A percentile compares a stretch with the other conserved stretches of the same genome.
Evolutionary conservation across 2,888 invertebrate genomes (phyloP).

Genomic region (Ormyrus rosae): DNA sequence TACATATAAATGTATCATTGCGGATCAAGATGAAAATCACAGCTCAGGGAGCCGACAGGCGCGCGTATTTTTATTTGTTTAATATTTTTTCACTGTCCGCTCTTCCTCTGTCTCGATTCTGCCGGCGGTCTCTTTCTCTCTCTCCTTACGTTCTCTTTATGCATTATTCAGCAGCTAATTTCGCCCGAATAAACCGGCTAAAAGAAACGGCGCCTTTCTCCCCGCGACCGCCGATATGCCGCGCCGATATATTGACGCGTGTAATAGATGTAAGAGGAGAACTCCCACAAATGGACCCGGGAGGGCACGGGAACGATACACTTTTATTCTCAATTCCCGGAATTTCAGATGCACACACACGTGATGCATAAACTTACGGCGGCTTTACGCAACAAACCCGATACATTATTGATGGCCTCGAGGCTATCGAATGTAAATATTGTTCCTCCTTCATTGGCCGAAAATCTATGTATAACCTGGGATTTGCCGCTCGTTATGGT

Average conservation of each 20-base stretch:
- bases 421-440: constrained; percentile 25
- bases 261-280: constrained; percentile 59
- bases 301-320: constrained; percentile 15
- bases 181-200: constrained; percentile 66
- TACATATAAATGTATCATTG: not conserved
- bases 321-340: constrained; percentile 12
- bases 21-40: not conserved
- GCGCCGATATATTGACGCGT: constrained; percentile 60
- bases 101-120: constrained; percentile 55
- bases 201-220: constrained; percentile 58
- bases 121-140: constrained; percentile 29
- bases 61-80: constrained; percentile 21
- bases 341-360: constrained; percentile 9
- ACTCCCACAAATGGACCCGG: constrained; percentile 53
- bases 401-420: constrained; percentile 40
- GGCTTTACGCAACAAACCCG: constrained; percentile 5
- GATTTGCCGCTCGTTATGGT: constrained; percentile 24
- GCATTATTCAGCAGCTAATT: constrained; percentile 71
- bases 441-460: not conserved
- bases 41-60: constrained; percentile 66
- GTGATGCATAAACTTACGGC: constrained; percentile 42
- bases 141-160: constrained; percentile 62
- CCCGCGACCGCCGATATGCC: constrained; percentile 15
- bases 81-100: constrained; percentile 61
- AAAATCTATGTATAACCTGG: constrained; percentile 27